Evolutionary conservation across 2,888 invertebrate genomes (phyloP).

Genomic region (Tanypteryx hageni): DNA sequence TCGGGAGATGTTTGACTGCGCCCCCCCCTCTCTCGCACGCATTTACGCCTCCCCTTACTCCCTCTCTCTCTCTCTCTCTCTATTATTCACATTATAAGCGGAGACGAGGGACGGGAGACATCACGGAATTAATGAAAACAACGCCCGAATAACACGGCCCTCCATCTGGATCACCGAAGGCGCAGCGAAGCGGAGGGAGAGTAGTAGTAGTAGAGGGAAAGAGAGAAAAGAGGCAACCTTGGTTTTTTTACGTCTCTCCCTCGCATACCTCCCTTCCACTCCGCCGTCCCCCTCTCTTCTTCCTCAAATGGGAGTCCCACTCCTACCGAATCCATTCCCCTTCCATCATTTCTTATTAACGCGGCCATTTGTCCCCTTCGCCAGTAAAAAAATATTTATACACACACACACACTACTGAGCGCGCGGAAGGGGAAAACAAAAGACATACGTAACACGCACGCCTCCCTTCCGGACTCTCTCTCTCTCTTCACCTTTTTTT

Average conservation of each 20-base stretch:
- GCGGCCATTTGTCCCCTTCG: constrained; percentile 56
- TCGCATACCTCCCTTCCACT: not conserved
- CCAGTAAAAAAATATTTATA: constrained; percentile 53
- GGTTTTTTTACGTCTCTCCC: constrained; percentile 26
- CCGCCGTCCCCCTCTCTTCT: not conserved
- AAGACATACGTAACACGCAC: constrained; percentile 62
- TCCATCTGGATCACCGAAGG: constrained; percentile 64
- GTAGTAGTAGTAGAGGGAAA: not conserved
- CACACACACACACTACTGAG: not conserved
- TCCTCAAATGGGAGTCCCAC: constrained; percentile 43
- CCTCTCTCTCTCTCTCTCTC: not conserved
- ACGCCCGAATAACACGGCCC: constrained; percentile 40
- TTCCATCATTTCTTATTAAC: constrained; percentile 63
- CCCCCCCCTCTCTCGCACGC: not conserved
- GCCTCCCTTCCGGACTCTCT: constrained; percentile 55
- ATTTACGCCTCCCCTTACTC: not conserved
- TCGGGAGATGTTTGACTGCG: constrained; percentile 37
- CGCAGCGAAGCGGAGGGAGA: constrained; percentile 25
- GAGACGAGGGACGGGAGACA: constrained; percentile 50
- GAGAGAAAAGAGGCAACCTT: constrained; percentile 48
- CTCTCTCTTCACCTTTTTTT: not conserved
- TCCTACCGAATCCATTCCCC: constrained; percentile 56
- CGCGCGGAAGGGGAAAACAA: constrained; percentile 41
- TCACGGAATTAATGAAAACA: constrained; percentile 64
- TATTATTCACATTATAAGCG: constrained; percentile 62